Base-by-base conservation (phyloP, 1,140 invertebrate genomes). In the Orius laevigatus region DNA sequence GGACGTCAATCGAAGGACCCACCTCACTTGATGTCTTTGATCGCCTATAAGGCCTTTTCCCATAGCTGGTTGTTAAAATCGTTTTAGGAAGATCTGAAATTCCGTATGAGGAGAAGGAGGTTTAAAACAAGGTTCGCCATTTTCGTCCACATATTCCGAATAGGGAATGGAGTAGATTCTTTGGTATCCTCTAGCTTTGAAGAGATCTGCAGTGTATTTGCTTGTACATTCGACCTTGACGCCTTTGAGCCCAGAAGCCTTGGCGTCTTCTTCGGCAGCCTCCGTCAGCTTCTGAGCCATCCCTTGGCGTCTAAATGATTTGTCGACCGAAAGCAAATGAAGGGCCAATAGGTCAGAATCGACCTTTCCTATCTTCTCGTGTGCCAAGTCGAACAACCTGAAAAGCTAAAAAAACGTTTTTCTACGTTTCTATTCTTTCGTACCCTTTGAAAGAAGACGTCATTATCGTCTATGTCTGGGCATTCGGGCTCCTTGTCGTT, bases 161-260 rank as follows among this genome's bases (percentile, higher is more conserved):
- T 45, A 45, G 11, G 43, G 20, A n/a, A 45, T 3, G 12, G n/a
- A 10, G 25, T 33, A 45, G 11, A 45, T 31, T 32, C 11, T 11
- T 9, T n/a, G 2, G 25, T 31, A 45, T n/a, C 43, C 43, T 31
- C 25, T 11, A 3, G 43, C 25, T 5, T 11, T 32, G n/a, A 31
- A 19, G 4, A 32, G 3, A 32, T 45, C 43, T 4, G 43, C 43
- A 4, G 43, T 31, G 25, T 45, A 31, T 45, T 45, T 45, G n/a
- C 43, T 45, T 4, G 43, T 45, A 32, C 43, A 45, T 31, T 19
- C n/a, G 18, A 45, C 32, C 12, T 45, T 45, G 43, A 45, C 18
- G 5, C 43, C 43, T 5, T 2, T 31, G 18, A 15, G 32, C 3
- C 43, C 43, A 20, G 8, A 12, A 5, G 9, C 8, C 12, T 33